Percentiles rank a stretch among this genome's conserved stretches.
These are phyloP conservation scores for Hypsibius dujardini DNA, from an alignment of 1,140 invertebrate species.

Conservation along the genomic window DNA sequence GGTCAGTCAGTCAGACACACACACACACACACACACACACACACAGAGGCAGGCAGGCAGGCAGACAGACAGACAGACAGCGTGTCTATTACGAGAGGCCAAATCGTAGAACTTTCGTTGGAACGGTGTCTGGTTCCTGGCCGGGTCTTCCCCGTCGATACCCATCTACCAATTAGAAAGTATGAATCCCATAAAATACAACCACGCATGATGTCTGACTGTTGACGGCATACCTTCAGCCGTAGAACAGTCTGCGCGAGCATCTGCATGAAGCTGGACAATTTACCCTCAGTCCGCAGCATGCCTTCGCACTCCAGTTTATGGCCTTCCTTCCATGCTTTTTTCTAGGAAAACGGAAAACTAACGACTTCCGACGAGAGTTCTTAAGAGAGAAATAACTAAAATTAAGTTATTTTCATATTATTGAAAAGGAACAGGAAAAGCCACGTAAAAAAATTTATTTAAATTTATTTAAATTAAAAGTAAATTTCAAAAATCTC, in stretches of 20 bases:
- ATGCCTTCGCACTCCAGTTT: constrained; percentile 6
- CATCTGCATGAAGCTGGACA: constrained; percentile 11
- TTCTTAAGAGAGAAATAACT: neutral
- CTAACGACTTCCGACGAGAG: too few species aligned
- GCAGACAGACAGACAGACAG: too few species aligned
- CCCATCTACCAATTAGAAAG: neutral
- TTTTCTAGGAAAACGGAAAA: neutral
- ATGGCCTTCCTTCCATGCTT: constrained; percentile 14
- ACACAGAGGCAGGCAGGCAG: too few species aligned
- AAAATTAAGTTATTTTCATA: neutral
- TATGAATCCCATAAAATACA: neutral
- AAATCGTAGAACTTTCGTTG: neutral
- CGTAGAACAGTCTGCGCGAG: constrained; percentile 6
- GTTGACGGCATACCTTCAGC: constrained; percentile 2
- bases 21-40: too few species aligned
- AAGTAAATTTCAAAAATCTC: neutral
- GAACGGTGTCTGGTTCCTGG: neutral
- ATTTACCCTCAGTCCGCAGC: constrained; percentile 1
- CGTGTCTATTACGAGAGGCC: constrained; percentile 1
- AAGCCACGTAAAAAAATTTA: neutral
- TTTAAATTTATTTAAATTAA: neutral
- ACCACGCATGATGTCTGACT: neutral
- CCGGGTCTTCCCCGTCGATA: neutral
- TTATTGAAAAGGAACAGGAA: neutral
- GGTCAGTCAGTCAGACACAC: too few species aligned